These are phyloP conservation scores for Suncus etruscus DNA, from an alignment of 2,113 vertebrate genomes.

Conservation along the genomic window DNA sequence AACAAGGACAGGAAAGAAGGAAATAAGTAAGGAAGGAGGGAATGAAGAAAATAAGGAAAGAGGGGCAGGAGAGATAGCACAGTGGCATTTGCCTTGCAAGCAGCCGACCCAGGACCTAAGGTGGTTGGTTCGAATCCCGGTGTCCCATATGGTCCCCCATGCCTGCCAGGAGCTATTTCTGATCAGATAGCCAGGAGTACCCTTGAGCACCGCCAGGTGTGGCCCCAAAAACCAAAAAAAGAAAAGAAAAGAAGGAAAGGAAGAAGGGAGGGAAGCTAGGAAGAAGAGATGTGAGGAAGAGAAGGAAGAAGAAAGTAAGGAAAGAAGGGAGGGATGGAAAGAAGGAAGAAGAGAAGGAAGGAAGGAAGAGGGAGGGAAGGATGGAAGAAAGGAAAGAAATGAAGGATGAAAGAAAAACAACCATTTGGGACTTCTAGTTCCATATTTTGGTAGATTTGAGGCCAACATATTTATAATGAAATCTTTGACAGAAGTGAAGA, in stretches of 20 bases:
- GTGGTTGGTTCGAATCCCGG: too few relatives aligned
- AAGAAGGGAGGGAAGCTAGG: too few relatives aligned
- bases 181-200: too few relatives aligned
- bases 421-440: neutral
- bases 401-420: neutral
- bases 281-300: too few relatives aligned
- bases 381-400: neutral
- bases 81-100: too few relatives aligned
- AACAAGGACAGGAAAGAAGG: neutral
- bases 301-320: neutral
- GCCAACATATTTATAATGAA: neutral
- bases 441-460: neutral
- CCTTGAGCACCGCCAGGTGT: too few relatives aligned
- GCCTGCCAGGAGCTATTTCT: too few relatives aligned
- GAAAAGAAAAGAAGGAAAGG: too few relatives aligned
- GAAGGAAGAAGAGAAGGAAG: neutral
- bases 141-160: too few relatives aligned
- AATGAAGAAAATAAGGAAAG: neutral
- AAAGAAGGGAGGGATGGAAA: neutral
- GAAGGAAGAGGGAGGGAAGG: neutral
- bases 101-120: too few relatives aligned
- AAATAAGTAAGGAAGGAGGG: neutral
- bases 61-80: too few relatives aligned
- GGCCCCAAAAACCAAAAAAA: too few relatives aligned
- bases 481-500: neutral